These are phyloP conservation scores for Holothuria scabra DNA, from an alignment of 53 echinoderm and acorn worm genomes.

Conservation along the genomic window DNA sequence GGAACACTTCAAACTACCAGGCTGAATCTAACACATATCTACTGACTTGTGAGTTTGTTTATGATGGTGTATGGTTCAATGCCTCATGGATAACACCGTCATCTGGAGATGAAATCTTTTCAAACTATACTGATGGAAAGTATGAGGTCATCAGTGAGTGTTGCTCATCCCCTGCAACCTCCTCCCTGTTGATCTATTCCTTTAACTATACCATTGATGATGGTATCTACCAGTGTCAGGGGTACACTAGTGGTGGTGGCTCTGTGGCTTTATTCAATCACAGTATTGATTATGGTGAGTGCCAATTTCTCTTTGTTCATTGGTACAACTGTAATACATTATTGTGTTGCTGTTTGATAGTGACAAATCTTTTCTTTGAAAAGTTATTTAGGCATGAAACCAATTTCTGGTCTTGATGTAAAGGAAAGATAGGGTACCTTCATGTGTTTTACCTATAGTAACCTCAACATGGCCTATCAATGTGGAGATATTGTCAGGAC, in stretches of 20 bases:
- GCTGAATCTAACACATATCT: background rate
- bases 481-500: too few relatives aligned
- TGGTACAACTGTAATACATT: too few relatives aligned
- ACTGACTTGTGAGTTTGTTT: conserved; percentile 17
- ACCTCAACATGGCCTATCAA: too few relatives aligned
- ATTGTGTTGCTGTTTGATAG: too few relatives aligned
- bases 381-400: too few relatives aligned
- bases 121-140: background rate
- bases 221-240: background rate
- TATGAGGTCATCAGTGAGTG: conserved; percentile 3
- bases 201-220: conserved; percentile 10
- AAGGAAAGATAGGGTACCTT: too few relatives aligned
- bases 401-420: too few relatives aligned
- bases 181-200: conserved; percentile 5
- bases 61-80: conserved; percentile 3
- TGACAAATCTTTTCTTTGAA: too few relatives aligned
- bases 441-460: too few relatives aligned
- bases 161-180: background rate
- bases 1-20: background rate
- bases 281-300: too few relatives aligned
- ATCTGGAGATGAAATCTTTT: background rate
- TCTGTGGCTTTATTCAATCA: too few relatives aligned
- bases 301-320: too few relatives aligned
- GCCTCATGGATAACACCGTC: background rate
- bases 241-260: conserved; percentile 38